A percentile compares a stretch with the other conserved stretches of the same genome.
Evolutionary conservation across 2,888 invertebrate genomes (phyloP).

Genomic region (Phyllotreta cruciferae): DNA sequence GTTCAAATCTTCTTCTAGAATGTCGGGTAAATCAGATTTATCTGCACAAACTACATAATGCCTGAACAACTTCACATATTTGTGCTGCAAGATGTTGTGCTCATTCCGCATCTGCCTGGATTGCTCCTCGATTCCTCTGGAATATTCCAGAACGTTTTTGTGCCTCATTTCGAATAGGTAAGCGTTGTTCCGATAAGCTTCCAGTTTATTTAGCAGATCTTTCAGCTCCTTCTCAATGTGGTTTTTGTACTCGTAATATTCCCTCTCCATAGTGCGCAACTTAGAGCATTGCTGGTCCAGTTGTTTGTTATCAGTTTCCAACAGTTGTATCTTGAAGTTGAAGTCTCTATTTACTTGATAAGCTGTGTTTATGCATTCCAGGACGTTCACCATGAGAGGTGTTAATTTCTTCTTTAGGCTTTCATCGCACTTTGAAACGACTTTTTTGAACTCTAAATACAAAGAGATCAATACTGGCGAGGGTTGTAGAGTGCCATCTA

Average conservation of each 20-base stretch:
- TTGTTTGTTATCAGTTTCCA: conserved; percentile 3
- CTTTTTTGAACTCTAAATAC: conserved; percentile 8
- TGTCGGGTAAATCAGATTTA: neutral
- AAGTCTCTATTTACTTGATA: conserved; percentile 4
- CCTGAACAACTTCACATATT: too few relatives aligned
- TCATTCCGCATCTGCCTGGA: conserved; percentile 1
- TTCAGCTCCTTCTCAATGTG: neutral
- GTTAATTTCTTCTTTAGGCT: neutral
- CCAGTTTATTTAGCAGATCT: neutral
- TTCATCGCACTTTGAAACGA: neutral
- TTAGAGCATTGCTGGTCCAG: neutral
- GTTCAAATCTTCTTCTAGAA: conserved; percentile 8
- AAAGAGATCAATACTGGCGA: conserved; percentile 2
- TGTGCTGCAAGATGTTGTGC: neutral
- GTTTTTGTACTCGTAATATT: neutral
- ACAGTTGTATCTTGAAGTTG: conserved; percentile 1
- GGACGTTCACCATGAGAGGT: conserved; percentile 3
- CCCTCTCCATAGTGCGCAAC: neutral
- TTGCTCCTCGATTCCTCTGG: neutral
- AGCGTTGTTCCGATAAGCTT: neutral
- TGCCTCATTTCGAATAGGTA: neutral
- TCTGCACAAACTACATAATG: too few relatives aligned
- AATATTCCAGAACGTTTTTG: conserved; percentile 7
- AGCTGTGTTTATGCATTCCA: conserved; percentile 12
- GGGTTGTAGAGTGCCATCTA: neutral